Evolutionary conservation across 2,113 vertebrate genomes (phyloP), one percentile per base, ranked within the genome.

Genomic region (Cryptoleucopteryx plumbea): DNA sequence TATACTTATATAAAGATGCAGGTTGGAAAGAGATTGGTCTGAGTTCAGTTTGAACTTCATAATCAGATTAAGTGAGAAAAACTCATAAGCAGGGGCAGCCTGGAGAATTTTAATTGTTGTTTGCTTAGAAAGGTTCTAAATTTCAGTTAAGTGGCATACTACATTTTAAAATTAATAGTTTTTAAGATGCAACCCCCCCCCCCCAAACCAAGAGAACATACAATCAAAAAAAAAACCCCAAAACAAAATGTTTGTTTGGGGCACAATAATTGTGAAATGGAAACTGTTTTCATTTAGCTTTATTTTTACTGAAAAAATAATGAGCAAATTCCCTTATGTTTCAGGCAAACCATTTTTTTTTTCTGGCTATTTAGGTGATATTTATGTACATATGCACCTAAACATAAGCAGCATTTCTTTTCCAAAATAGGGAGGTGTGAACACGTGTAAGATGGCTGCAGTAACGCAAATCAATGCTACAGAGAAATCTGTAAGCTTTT

Each of bases 281-380:
- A 80, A 66, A 23, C 29, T 3, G 34, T 68, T 72, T 31, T 23
- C 6, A 25, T 29, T 91, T 47, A 58, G 11, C 15, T 83, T 25
- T 63, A 11, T 42, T 68, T 40, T 34, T 22, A 55, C 32, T 47
- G 10, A 18, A 13, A 65, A 59, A 32, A 36, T 7, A 52, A 56
- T 9, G 20, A 79, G 42, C 8, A 48, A 5, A 14, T 2, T 2
- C 29, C 25, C 3, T 58, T 16, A 11, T 23, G 29, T 58, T 87
- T 92, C 14, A 42, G 27, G 17, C n/a, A 75, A 43, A n/a, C 0
- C 0, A 1, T 0, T 53, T 66, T 38, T 38, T 38, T 70, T 52
- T 47, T 3, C 38, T 55, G 59, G 14, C 8, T 48, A 9, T 66
- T 62, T 18, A 21, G 20, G 17, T 40, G 15, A 18, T 29, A 38